These are phyloP conservation scores for Philhelius pedissequus DNA, from an alignment of 2,888 invertebrate genomes.

Conservation along the genomic window DNA sequence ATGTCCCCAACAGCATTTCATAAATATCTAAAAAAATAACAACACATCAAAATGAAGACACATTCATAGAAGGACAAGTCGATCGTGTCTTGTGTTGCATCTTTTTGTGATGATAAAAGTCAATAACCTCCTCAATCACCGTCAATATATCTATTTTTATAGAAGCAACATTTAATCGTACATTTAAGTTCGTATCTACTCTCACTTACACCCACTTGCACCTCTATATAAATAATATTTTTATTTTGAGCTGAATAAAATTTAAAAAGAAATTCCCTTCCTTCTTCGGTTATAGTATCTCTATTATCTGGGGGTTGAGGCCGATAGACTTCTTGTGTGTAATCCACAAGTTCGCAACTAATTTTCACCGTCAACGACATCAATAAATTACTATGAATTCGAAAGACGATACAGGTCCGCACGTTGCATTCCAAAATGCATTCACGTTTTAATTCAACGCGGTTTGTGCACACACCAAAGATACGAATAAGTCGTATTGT, in stretches of 20 bases:
- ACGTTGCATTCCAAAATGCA: not conserved
- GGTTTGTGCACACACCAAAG: not conserved
- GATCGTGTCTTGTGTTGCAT: not conserved
- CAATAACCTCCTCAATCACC: slow-evolving; percentile 4
- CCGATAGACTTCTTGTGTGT: not conserved
- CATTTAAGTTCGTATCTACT: not conserved
- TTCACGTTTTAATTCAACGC: not conserved
- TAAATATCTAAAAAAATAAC: too few species aligned
- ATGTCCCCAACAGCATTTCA: too few species aligned
- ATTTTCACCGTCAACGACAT: not conserved
- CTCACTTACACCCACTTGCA: not conserved
- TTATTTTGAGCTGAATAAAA: not conserved
- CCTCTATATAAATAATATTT: not conserved
- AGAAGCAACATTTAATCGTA: not conserved
- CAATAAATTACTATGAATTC: not conserved
- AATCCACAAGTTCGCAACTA: not conserved
- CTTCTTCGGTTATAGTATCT: not conserved
- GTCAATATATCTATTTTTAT: not conserved
- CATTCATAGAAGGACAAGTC: not conserved
- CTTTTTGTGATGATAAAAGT: not conserved
- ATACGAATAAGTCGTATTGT: not conserved
- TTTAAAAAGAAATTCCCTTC: not conserved
- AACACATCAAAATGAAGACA: too few species aligned
- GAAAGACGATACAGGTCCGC: not conserved
- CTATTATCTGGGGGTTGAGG: not conserved